Evolutionary conservation across 2,888 invertebrate genomes (phyloP).

Genomic region (Pterobdella sp.): DNA sequence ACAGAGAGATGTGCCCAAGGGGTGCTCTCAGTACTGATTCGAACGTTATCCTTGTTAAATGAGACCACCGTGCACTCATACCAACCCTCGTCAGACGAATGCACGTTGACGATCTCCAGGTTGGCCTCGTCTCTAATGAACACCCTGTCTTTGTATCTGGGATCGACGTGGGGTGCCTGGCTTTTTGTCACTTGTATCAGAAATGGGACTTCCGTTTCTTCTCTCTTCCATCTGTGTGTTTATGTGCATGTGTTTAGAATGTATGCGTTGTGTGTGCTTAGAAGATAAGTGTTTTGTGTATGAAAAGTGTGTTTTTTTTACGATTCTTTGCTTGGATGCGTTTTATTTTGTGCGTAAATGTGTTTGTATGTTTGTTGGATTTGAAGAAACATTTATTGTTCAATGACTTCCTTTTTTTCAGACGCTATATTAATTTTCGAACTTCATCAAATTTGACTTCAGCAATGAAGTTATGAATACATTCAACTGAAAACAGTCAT

Average conservation of each 20-base stretch:
- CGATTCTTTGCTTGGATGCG: no score
- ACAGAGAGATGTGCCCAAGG: conserved; percentile 97
- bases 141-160: conserved; percentile 47
- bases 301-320: no score
- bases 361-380: no score
- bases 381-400: no score
- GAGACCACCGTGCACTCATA: conserved; percentile 90
- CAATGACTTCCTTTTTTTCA: no score
- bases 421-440: no score
- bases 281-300: no score
- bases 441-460: no score
- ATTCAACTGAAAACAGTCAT: not conserved
- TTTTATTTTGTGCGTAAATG: no score
- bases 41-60: conserved; percentile 77
- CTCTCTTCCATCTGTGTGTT: conserved; percentile 13
- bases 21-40: conserved; percentile 63
- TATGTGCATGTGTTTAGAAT: not conserved
- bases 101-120: conserved; percentile 87
- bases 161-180: conserved; percentile 90
- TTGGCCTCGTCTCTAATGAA: conserved; percentile 52
- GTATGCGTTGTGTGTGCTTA: no score
- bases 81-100: conserved; percentile 90
- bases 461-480: not conserved
- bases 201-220: conserved; percentile 84
- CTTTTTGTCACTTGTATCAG: conserved; percentile 91